These are phyloP conservation scores for Protonibea diacanthus DNA, from an alignment of 2,797 vertebrate species.

Conservation along the genomic window DNA sequence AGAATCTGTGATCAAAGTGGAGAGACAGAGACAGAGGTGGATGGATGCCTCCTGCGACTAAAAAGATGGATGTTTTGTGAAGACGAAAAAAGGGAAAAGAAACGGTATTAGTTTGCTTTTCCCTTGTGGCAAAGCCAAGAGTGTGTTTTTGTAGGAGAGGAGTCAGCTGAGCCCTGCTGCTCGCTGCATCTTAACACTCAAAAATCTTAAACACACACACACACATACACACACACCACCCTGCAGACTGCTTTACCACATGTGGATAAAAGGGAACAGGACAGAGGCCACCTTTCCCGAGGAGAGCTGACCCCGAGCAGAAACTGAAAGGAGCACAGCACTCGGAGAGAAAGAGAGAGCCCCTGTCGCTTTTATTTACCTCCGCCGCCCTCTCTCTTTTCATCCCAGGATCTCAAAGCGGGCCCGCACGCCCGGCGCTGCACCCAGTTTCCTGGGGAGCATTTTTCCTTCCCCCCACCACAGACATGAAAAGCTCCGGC, in stretches of 20 bases:
- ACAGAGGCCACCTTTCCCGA: constrained; percentile 80
- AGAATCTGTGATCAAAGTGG: constrained; percentile 85
- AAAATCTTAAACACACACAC: constrained; percentile 41
- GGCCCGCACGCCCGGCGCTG: constrained; percentile 72
- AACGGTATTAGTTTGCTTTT: constrained; percentile 73
- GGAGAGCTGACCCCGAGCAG: constrained; percentile 75
- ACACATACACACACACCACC: constrained; percentile 40
- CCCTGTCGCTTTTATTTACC: constrained; percentile 90
- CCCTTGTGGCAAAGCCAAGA: constrained; percentile 73
- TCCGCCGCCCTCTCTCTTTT: constrained; percentile 87
- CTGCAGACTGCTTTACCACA: constrained; percentile 80
- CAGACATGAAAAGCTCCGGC: constrained; percentile 89
- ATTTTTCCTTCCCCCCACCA: constrained; percentile 85
- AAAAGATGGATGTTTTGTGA: constrained; percentile 74
- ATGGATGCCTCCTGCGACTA: constrained; percentile 70
- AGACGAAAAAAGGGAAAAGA: constrained; percentile 65
- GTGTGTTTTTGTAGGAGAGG: constrained; percentile 73
- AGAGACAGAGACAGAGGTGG: constrained; percentile 73
- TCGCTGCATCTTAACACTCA: constrained; percentile 51
- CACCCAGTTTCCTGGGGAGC: constrained; percentile 89
- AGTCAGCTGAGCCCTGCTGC: constrained; percentile 74
- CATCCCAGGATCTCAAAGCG: constrained; percentile 89
- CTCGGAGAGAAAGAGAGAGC: constrained; percentile 54
- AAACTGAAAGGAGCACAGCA: constrained; percentile 56
- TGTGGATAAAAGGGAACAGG: constrained; percentile 83